Evolutionary conservation across 2,888 invertebrate species (phyloP).

Genomic region (Lissonota sp.): DNA sequence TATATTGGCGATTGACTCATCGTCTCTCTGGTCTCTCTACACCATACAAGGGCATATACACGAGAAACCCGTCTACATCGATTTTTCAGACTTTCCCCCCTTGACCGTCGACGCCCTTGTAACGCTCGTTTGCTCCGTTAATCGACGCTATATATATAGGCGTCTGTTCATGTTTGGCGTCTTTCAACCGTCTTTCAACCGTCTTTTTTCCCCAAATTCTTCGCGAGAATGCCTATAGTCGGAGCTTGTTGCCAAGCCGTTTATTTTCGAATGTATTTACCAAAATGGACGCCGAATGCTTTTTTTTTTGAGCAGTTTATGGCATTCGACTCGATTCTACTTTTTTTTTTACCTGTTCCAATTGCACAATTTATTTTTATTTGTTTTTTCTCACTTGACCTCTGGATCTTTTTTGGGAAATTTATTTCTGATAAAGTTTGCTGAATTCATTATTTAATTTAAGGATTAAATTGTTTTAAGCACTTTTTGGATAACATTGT

Average conservation of each 20-base stretch:
- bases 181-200: constrained; percentile 7
- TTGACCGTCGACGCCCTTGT: constrained; percentile 56
- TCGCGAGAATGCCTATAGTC: constrained; percentile 30
- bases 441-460: not conserved
- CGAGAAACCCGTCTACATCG: constrained; percentile 36
- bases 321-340: not conserved
- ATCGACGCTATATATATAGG: not conserved
- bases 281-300: constrained; percentile 1
- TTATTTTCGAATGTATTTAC: constrained; percentile 40
- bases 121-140: constrained; percentile 3
- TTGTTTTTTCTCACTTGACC: not conserved
- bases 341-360: constrained; percentile 8
- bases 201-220: constrained; percentile 8
- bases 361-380: too few relatives aligned
- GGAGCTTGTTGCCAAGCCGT: constrained; percentile 31
- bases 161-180: constrained; percentile 10
- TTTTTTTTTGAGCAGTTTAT: too few relatives aligned
- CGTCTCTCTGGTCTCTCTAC: too few relatives aligned
- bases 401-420: too few relatives aligned
- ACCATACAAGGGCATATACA: constrained; percentile 58
- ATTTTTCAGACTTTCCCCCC: constrained; percentile 33
- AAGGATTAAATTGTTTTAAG: too few relatives aligned
- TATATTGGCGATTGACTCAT: constrained; percentile 54
- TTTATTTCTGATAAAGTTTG: too few relatives aligned
- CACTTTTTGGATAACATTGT: too few relatives aligned